These are phyloP conservation scores for Phocides pigmalion DNA, from an alignment of 1,140 invertebrate genomes.

Conservation along the genomic window DNA sequence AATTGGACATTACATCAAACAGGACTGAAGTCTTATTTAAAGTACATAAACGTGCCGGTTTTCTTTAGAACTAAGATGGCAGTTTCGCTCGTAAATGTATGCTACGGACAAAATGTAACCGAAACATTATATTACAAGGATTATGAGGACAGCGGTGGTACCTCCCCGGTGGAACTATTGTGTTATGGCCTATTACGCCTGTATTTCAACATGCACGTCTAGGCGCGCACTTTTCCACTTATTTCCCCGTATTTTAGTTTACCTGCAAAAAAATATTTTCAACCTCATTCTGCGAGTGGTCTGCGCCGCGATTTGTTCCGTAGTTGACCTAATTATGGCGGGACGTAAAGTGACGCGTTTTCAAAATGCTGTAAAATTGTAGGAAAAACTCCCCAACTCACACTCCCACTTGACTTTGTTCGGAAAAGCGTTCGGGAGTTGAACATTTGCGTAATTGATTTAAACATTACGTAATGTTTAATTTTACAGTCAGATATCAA, in stretches of 20 bases:
- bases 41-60: no score
- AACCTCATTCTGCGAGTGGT: conserved; percentile 27
- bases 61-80: no score
- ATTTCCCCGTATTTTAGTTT: conserved; percentile 16
- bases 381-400: conserved; percentile 10
- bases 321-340: conserved; percentile 43
- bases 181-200: no score
- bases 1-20: no score
- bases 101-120: no score
- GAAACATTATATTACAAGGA: no score
- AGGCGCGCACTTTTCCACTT: neutral
- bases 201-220: neutral
- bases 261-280: conserved; percentile 27
- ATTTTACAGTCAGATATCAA: no score
- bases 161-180: no score
- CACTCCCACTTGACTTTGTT: conserved; percentile 21
- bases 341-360: conserved; percentile 25
- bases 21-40: no score
- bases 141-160: no score
- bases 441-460: conserved; percentile 6
- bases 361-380: conserved; percentile 31
- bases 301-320: conserved; percentile 35
- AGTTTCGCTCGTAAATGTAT: no score
- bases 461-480: neutral
- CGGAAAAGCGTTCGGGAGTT: neutral